Conservation (phyloP, 2,888 invertebrate species). For the Pantelozetes paolii region DNA sequence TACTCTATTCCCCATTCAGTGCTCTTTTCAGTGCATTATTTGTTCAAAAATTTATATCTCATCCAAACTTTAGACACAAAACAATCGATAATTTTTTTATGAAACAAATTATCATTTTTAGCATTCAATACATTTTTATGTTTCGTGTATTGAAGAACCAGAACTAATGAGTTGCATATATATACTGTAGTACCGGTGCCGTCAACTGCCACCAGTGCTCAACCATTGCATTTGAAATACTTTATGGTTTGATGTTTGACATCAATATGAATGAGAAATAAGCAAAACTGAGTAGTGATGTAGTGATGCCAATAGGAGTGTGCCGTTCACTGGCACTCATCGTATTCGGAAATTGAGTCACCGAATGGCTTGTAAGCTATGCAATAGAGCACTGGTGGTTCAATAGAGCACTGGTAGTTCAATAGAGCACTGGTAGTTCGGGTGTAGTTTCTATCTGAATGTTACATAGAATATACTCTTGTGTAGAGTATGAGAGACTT, state of each 20-base stretch:
- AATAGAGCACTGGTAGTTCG: too few relatives aligned
- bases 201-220: conserved; percentile 17
- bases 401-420: too few relatives aligned
- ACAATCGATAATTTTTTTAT: neutral
- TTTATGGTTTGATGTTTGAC: conserved; percentile 14
- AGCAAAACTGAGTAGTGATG: conserved; percentile 20
- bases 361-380: neutral
- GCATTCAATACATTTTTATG: neutral
- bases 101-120: neutral
- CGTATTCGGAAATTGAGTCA: conserved; percentile 31
- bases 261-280: conserved; percentile 30
- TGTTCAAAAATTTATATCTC: neutral
- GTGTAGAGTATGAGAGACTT: neutral
- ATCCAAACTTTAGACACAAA: neutral
- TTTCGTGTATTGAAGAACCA: neutral
- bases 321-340: conserved; percentile 16
- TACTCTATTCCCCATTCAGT: neutral
- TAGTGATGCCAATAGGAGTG: conserved; percentile 29
- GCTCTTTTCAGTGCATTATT: conserved; percentile 4
- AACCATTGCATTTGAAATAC: neutral
- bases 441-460: too few relatives aligned
- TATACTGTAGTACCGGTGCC: neutral
- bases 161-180: conserved; percentile 2
- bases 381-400: too few relatives aligned
- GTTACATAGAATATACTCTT: too few relatives aligned